phyloP scores from a whole-genome alignment of 2,113 vertebrate genomes.

The Cebus imitator region DNA sequence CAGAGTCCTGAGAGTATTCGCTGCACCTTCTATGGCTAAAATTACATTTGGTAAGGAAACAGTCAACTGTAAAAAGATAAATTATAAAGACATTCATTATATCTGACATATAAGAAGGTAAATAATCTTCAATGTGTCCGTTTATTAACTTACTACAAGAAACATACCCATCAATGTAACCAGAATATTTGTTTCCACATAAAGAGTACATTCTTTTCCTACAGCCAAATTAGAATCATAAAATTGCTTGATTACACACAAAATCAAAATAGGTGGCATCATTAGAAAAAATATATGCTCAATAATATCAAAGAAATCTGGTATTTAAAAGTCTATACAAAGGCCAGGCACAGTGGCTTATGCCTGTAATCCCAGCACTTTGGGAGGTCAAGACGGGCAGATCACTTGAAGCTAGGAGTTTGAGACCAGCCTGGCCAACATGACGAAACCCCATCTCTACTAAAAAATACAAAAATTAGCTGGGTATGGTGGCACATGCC shows the following conservation, averaged over 20 bases:
- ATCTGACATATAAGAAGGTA: background rate
- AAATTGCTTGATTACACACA: background rate
- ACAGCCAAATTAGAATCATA: slow-evolving; percentile 1
- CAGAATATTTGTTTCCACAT: background rate
- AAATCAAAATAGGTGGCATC: slow-evolving; percentile 23
- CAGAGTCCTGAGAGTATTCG: background rate
- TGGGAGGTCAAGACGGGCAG: no score
- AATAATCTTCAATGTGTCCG: background rate
- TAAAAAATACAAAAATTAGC: no score
- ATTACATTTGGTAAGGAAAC: slow-evolving; percentile 18
- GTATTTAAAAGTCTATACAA: background rate
- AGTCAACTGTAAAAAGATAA: background rate
- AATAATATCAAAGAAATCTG: background rate
- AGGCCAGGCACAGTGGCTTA: no score
- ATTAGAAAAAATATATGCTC: slow-evolving; percentile 7
- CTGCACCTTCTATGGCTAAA: slow-evolving; percentile 5
- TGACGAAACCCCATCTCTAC: no score
- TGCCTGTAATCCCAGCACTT: no score
- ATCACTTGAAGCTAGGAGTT: no score
- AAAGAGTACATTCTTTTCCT: background rate
- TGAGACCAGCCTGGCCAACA: no score
- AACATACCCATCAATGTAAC: background rate
- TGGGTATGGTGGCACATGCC: no score
- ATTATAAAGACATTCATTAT: background rate
- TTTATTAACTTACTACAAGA: slow-evolving; percentile 11